Conservation (phyloP, 2,888 invertebrate species). For the Habroteleia sp. region DNA sequence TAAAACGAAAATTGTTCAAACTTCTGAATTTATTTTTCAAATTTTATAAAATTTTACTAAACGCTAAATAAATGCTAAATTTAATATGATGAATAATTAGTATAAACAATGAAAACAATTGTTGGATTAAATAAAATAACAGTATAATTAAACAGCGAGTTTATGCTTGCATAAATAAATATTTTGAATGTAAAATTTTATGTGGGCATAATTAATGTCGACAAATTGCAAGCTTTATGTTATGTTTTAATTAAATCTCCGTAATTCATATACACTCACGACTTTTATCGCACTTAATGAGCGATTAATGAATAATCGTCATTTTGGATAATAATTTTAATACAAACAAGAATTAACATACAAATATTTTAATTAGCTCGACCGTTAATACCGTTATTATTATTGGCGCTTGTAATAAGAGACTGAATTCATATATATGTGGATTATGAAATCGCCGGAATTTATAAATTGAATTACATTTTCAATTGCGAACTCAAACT, state of each 20-base stretch:
- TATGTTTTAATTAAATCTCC: conserved; percentile 41
- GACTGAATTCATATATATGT: conserved; percentile 8
- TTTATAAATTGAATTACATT: conserved; percentile 17
- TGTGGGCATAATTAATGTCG: conserved; percentile 32
- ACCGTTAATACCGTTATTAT: conserved; percentile 20
- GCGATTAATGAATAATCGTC: conserved; percentile 41
- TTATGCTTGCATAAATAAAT: conserved; percentile 28
- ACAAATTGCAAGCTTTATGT: conserved; percentile 38
- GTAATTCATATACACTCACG: conserved; percentile 16
- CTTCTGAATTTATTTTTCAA: too few species aligned
- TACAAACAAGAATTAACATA: conserved; percentile 8
- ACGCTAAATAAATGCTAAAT: too few species aligned
- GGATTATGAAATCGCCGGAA: too few species aligned
- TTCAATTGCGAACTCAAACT: conserved; percentile 9
- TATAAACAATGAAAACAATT: conserved; percentile 1
- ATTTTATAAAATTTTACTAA: too few species aligned
- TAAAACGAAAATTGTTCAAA: too few species aligned
- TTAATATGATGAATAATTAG: not conserved
- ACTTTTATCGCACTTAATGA: conserved; percentile 47
- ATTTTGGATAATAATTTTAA: conserved; percentile 37
- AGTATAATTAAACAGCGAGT: conserved; percentile 19
- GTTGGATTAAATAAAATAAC: conserved; percentile 20
- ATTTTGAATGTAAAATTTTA: conserved; percentile 36
- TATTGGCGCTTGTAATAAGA: conserved; percentile 15
- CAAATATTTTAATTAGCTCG: conserved; percentile 30